Conservation (phyloP, 2,797 vertebrate species). For the Salmo trutta region DNA sequence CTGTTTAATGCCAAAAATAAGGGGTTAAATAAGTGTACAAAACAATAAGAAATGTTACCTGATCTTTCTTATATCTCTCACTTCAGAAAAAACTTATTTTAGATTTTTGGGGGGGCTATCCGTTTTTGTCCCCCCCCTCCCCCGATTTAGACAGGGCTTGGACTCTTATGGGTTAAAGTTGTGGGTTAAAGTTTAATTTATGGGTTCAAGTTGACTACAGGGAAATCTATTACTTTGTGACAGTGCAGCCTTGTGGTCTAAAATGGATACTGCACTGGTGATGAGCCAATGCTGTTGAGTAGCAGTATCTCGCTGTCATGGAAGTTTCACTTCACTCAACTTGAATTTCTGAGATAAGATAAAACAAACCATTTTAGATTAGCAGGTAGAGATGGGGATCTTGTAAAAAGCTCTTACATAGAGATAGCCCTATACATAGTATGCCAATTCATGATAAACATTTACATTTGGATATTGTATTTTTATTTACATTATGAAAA, state of each 20-base stretch:
- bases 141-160: too few relatives aligned
- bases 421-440: slow-evolving; percentile 20
- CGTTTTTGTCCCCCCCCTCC: too few relatives aligned
- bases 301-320: slow-evolving; percentile 5
- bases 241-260: slow-evolving; percentile 58
- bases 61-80: too few relatives aligned
- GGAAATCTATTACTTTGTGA: slow-evolving; percentile 33
- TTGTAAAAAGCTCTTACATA: slow-evolving; percentile 15
- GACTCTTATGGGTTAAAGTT: neutral
- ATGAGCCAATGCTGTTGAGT: neutral
- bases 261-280: slow-evolving; percentile 52
- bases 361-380: neutral
- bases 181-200: neutral
- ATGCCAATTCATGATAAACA: too few relatives aligned
- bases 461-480: too few relatives aligned
- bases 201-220: neutral
- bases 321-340: slow-evolving; percentile 31
- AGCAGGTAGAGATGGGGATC: neutral
- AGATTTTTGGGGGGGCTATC: too few relatives aligned
- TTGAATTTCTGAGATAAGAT: neutral
- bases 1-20: too few relatives aligned
- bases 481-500: too few relatives aligned
- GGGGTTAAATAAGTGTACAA: too few relatives aligned
- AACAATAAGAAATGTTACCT: too few relatives aligned
- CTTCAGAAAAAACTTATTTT: too few relatives aligned